phyloP scores from a whole-genome alignment of 2,797 vertebrate species.

The Lerista edwardsae region DNA sequence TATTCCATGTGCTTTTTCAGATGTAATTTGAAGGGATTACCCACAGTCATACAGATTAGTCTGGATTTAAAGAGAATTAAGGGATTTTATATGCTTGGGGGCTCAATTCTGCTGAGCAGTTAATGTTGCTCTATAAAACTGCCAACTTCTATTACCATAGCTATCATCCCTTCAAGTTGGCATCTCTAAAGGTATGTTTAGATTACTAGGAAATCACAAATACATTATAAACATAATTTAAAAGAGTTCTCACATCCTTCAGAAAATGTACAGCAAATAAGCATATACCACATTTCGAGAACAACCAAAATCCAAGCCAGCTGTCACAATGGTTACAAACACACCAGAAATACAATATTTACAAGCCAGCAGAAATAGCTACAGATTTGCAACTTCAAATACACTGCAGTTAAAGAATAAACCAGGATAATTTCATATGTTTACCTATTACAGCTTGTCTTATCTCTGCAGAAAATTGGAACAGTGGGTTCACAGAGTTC shows the following conservation, averaged over 20 bases:
- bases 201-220: not conserved
- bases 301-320: not conserved
- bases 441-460: not conserved
- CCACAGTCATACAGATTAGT: conserved; percentile 58
- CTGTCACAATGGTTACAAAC: not conserved
- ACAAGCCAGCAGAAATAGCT: not conserved
- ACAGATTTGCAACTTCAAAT: not conserved
- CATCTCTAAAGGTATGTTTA: conserved; percentile 3
- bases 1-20: not conserved
- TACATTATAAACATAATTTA: not conserved
- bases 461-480: not conserved
- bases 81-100: conserved; percentile 52
- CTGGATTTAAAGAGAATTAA: conserved; percentile 65
- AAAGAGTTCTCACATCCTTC: not conserved
- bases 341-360: conserved; percentile 5
- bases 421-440: not conserved
- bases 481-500: not conserved
- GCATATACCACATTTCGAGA: not conserved
- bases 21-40: conserved; percentile 54
- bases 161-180: conserved; percentile 23
- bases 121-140: conserved; percentile 47
- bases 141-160: conserved; percentile 33
- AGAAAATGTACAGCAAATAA: not conserved
- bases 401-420: not conserved
- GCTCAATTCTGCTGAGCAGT: conserved; percentile 54